Conservation (phyloP, 2,113 vertebrate species). For the Pseudopodoces humilis region DNA sequence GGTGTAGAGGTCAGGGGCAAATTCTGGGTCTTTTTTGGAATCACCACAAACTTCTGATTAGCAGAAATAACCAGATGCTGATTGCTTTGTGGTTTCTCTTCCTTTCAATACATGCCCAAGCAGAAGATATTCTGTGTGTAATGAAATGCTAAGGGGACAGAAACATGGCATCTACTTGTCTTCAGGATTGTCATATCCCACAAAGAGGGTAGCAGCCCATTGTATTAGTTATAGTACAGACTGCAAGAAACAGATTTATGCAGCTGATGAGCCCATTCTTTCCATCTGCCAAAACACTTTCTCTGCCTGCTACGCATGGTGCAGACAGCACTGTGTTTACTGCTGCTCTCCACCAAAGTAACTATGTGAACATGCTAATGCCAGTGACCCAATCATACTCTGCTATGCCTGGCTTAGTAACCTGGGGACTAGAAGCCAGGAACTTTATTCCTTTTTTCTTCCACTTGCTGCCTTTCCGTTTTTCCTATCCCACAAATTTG, state of each 20-base stretch:
- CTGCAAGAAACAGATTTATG: not conserved
- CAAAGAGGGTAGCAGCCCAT: not conserved
- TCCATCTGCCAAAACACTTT: not conserved
- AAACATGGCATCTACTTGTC: not conserved
- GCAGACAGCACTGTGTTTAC: not conserved
- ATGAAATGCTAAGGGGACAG: not conserved
- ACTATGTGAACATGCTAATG: not conserved
- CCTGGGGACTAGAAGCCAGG: not conserved
- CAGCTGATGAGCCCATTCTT: not conserved
- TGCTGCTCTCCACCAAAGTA: not conserved
- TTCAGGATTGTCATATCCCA: not conserved
- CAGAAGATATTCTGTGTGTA: not conserved
- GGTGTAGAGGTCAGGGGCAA: not conserved
- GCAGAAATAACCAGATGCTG: not conserved
- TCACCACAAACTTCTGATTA: not conserved
- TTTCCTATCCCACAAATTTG: conserved; percentile 35
- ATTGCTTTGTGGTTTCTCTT: not conserved
- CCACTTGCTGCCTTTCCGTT: conserved; percentile 30
- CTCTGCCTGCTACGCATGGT: accelerated
- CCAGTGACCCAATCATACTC: not conserved
- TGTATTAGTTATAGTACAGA: not conserved
- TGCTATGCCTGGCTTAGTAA: not conserved
- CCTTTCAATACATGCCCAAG: not conserved
- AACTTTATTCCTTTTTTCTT: conserved; percentile 33
- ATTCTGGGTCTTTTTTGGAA: not conserved